A percentile compares a stretch with the other conserved stretches of the same genome.
These are phyloP conservation scores for Sebastes kiyomatsui DNA, from an alignment of 2,797 vertebrate genomes.

Conservation along the genomic window DNA sequence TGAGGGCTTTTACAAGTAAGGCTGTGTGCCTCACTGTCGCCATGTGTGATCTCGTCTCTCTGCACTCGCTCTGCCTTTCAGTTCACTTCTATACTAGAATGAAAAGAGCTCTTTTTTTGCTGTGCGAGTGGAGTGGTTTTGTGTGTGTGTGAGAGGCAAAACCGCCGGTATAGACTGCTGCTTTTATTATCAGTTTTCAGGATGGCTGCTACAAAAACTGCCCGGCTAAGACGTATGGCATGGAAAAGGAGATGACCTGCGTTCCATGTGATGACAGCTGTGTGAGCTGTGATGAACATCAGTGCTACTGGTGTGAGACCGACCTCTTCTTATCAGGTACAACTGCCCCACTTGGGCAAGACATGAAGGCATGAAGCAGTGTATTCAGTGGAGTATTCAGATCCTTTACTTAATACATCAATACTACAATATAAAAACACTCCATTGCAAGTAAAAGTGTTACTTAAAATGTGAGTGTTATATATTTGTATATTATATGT, in stretches of 20 bases:
- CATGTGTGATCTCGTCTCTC: conserved; percentile 60
- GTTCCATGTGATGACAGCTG: conserved; percentile 84
- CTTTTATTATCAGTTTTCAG: conserved; percentile 84
- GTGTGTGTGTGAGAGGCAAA: neutral
- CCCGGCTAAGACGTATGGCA: conserved; percentile 88
- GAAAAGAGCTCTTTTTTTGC: conserved; percentile 30
- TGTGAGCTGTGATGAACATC: conserved; percentile 85
- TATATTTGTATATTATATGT: neutral
- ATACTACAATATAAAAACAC: neutral
- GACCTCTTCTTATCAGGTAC: conserved; percentile 90
- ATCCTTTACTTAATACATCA: neutral
- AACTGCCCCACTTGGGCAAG: neutral
- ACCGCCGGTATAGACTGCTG: conserved; percentile 14
- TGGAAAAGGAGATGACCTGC: conserved; percentile 83
- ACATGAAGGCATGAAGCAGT: neutral
- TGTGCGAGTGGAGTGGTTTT: conserved; percentile 24
- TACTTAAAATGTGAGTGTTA: neutral
- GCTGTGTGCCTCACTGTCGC: conserved; percentile 63
- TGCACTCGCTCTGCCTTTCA: conserved; percentile 39
- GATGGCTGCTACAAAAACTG: conserved; percentile 87
- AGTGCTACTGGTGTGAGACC: conserved; percentile 89
- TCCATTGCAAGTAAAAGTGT: neutral
- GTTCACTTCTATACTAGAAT: conserved; percentile 26
- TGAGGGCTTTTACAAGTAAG: conserved; percentile 93
- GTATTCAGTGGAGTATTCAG: neutral